Percentiles rank a stretch among this genome's conserved stretches.
These are phyloP conservation scores for Sphaeramia orbicularis DNA, from an alignment of 2,797 vertebrate species.

Conservation along the genomic window DNA sequence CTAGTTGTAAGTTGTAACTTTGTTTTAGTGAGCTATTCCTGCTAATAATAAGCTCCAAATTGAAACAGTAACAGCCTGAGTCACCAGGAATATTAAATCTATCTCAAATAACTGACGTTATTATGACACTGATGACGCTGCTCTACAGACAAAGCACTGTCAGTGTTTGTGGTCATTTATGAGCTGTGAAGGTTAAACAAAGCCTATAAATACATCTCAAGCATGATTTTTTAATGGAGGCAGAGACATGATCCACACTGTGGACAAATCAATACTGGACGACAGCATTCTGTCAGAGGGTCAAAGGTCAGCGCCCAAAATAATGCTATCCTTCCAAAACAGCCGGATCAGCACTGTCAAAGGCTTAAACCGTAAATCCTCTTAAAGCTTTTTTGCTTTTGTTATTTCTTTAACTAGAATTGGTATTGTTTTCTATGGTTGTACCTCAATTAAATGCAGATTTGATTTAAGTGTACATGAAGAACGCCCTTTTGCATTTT, in stretches of 20 bases:
- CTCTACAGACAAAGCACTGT: background rate
- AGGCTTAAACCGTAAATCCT: slow-evolving; percentile 15
- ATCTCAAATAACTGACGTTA: too few species aligned
- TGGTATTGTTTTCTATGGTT: background rate
- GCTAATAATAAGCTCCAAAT: too few species aligned
- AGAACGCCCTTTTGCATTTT: background rate
- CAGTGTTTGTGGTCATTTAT: background rate
- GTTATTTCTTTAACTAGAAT: background rate
- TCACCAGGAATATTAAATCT: too few species aligned
- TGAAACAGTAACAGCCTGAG: background rate
- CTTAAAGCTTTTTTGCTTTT: slow-evolving; percentile 18
- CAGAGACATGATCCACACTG: slow-evolving; percentile 12
- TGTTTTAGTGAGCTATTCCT: too few species aligned
- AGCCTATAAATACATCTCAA: background rate
- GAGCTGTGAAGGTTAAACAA: background rate
- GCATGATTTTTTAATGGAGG: slow-evolving; percentile 5
- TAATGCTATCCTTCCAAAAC: slow-evolving; percentile 25
- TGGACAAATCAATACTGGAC: slow-evolving; percentile 41
- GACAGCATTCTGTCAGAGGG: slow-evolving; percentile 28
- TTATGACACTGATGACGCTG: background rate
- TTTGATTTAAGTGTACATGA: background rate
- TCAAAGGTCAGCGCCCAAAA: slow-evolving; percentile 44
- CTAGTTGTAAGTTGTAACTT: too few species aligned
- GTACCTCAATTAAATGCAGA: background rate
- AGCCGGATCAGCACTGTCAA: slow-evolving; percentile 24